A percentile compares a stretch with the other conserved stretches of the same genome.
Evolutionary conservation across 2,888 invertebrate genomes (phyloP).

Genomic region (Bruchidius siliquastri): DNA sequence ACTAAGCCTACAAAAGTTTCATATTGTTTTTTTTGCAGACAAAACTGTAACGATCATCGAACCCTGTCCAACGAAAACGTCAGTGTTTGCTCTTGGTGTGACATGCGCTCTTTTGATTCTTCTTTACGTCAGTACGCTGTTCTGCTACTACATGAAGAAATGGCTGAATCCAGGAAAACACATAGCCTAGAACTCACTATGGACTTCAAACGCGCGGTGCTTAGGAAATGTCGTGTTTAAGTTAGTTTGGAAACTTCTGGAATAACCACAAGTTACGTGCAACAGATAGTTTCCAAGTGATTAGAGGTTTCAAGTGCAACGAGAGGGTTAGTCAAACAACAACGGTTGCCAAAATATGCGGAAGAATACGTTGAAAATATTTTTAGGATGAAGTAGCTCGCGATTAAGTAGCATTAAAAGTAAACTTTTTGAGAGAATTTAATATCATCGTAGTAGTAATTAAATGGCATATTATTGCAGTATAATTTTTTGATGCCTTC

Average conservation of each 20-base stretch:
- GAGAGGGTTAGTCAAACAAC: background rate
- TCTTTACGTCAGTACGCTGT: constrained; percentile 85
- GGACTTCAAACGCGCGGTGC: background rate
- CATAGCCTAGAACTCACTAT: constrained; percentile 53
- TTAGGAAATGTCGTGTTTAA: constrained; percentile 9
- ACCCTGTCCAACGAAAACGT: constrained; percentile 87
- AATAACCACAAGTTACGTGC: background rate
- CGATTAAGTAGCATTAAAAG: background rate
- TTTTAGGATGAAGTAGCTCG: background rate
- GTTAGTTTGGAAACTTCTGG: constrained; percentile 3
- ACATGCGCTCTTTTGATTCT: constrained; percentile 86
- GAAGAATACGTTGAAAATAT: background rate
- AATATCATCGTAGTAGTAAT: too few species aligned
- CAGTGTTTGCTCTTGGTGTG: constrained; percentile 84
- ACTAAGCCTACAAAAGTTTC: too few species aligned
- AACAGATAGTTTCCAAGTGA: background rate
- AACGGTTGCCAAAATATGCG: background rate
- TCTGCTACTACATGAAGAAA: constrained; percentile 91
- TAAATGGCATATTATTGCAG: too few species aligned
- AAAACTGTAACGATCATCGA: constrained; percentile 87
- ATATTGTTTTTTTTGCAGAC: constrained; percentile 54
- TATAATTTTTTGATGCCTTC: too few species aligned
- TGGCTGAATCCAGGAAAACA: constrained; percentile 84
- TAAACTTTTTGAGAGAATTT: too few species aligned
- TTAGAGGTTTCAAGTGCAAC: background rate